These are phyloP conservation scores for Neotoxoptera formosana DNA, from an alignment of 1,140 invertebrate species.

Conservation along the genomic window DNA sequence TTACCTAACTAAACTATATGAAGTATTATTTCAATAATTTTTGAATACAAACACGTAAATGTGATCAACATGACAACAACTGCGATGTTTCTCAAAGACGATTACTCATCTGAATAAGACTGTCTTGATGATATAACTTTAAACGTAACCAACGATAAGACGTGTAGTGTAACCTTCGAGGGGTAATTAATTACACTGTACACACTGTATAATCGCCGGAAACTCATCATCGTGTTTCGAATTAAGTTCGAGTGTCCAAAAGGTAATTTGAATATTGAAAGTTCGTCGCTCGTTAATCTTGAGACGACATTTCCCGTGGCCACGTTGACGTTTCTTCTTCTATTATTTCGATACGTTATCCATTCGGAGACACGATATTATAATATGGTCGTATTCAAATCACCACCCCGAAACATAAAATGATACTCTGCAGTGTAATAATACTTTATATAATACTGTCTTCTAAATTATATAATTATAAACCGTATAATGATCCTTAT, in stretches of 20 bases:
- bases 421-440: neutral
- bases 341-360: neutral
- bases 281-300: neutral
- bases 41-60: neutral
- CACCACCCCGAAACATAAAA: neutral
- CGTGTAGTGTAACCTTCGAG: neutral
- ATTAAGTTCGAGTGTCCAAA: neutral
- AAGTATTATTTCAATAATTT: neutral
- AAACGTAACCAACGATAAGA: neutral
- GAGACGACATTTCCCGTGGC: neutral
- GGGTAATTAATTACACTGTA: conserved; percentile 32
- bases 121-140: neutral
- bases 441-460: neutral
- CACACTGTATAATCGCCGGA: neutral
- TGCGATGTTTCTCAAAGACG: neutral
- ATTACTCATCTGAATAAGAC: neutral
- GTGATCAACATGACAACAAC: neutral
- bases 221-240: neutral
- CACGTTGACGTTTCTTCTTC: neutral
- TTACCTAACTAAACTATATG: neutral
- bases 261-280: conserved; percentile 20
- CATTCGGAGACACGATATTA: neutral
- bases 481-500: neutral
- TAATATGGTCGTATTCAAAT: neutral
- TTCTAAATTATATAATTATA: neutral